Percentiles rank a stretch among this genome's conserved stretches.
These are phyloP conservation scores for Poeciliopsis retropinna DNA, from an alignment of 2,113 vertebrate species.

Conservation along the genomic window DNA sequence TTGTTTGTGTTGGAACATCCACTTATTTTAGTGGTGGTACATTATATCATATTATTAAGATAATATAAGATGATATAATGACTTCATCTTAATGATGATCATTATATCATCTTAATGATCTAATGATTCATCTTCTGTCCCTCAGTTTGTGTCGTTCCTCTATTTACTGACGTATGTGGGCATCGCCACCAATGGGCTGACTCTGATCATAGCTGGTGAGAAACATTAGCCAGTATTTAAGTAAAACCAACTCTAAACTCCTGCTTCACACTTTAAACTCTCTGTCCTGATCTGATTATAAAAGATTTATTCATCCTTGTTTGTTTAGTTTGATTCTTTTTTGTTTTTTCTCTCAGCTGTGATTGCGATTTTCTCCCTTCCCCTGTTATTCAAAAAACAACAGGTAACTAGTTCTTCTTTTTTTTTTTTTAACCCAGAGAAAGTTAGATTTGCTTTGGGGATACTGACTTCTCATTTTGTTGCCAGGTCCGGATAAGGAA, in stretches of 20 bases:
- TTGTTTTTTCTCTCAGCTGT: slow-evolving; percentile 78
- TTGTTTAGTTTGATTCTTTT: neutral
- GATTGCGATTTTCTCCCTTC: slow-evolving; percentile 86
- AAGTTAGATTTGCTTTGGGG: slow-evolving; percentile 1
- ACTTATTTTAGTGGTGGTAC: too few relatives aligned
- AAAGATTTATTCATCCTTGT: neutral
- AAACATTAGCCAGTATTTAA: neutral
- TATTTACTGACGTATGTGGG: slow-evolving; percentile 89
- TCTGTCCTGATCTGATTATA: neutral
- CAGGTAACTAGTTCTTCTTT: slow-evolving; percentile 75
- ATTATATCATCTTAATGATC: neutral
- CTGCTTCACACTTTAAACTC: neutral
- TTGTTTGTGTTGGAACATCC: neutral
- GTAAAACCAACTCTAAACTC: neutral
- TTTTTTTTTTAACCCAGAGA: neutral
- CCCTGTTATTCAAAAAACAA: slow-evolving; percentile 88
- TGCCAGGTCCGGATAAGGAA: slow-evolving; percentile 86
- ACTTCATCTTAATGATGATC: too few relatives aligned
- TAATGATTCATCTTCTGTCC: slow-evolving; percentile 1
- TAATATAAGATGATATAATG: too few relatives aligned
- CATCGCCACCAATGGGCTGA: slow-evolving; percentile 85
- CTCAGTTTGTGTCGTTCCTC: slow-evolving; percentile 86
- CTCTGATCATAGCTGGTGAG: slow-evolving; percentile 88
- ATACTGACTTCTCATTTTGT: slow-evolving; percentile 6
- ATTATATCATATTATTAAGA: too few relatives aligned